Conservation (phyloP, 2,797 vertebrate genomes). For the Sebastes jordani region DNA sequence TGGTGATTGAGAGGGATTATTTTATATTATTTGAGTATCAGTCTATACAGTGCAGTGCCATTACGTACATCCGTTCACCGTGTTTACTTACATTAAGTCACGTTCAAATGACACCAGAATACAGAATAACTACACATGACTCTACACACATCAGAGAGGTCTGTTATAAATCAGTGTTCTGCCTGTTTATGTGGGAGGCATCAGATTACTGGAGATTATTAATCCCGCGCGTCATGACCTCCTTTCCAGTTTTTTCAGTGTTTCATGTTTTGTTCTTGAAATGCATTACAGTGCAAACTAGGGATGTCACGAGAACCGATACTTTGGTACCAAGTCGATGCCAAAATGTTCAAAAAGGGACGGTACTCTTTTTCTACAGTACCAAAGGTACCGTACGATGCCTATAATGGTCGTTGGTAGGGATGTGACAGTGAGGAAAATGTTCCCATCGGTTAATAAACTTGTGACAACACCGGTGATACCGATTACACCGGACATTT, state of each 20-base stretch:
- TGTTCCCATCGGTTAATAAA: too few species aligned
- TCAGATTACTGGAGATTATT: not conserved
- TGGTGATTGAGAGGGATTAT: too few species aligned
- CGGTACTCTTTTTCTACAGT: too few species aligned
- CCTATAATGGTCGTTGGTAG: too few species aligned
- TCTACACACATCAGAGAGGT: not conserved
- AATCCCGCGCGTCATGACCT: not conserved
- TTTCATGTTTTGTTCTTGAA: not conserved
- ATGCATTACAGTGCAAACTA: not conserved
- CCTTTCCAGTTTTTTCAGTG: not conserved
- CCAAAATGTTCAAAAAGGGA: accelerated
- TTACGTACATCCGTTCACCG: not conserved
- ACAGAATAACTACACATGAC: not conserved
- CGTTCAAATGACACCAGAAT: not conserved
- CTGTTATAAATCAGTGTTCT: not conserved
- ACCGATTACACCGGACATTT: too few species aligned
- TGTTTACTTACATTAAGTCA: not conserved
- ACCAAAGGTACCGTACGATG: too few species aligned
- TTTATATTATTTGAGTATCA: too few species aligned
- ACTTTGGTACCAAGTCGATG: too few species aligned
- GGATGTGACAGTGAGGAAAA: too few species aligned
- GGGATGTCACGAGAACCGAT: too few species aligned
- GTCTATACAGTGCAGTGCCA: not conserved
- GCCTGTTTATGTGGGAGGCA: not conserved
- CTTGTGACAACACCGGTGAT: too few species aligned